Conservation (phyloP, 2,113 vertebrate genomes). For the Rana temporaria region DNA sequence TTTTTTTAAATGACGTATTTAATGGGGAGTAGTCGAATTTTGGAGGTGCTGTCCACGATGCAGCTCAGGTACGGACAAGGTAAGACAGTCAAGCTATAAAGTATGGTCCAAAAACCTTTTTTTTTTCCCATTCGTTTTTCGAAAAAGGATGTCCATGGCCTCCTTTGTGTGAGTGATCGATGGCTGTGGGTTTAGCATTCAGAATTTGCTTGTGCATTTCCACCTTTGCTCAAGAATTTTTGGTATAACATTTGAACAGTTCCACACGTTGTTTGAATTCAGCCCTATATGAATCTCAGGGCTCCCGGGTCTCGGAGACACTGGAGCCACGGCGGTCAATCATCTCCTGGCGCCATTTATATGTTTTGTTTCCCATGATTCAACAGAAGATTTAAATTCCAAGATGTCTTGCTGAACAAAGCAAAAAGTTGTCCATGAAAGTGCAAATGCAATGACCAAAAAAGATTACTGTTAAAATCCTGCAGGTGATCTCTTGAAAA, state of each 20-base stretch:
- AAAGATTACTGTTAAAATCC: slow-evolving; percentile 87
- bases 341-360: slow-evolving; percentile 74
- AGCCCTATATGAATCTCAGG: slow-evolving; percentile 82
- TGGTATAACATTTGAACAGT: slow-evolving; percentile 87
- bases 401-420: slow-evolving; percentile 87
- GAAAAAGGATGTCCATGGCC: slow-evolving; percentile 67
- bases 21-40: slow-evolving; percentile 67
- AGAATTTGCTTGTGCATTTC: slow-evolving; percentile 73
- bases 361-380: slow-evolving; percentile 72
- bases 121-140: slow-evolving; percentile 61
- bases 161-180: slow-evolving; percentile 74
- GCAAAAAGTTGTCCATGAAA: slow-evolving; percentile 88
- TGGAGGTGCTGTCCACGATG: slow-evolving; percentile 58
- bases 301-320: slow-evolving; percentile 70
- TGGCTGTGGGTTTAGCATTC: slow-evolving; percentile 75
- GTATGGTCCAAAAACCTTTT: slow-evolving; percentile 71
- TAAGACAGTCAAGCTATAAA: slow-evolving; percentile 65
- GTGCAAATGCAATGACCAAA: slow-evolving; percentile 87
- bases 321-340: slow-evolving; percentile 74
- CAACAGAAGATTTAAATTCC: slow-evolving; percentile 85
- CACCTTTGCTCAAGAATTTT: slow-evolving; percentile 79
- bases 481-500: slow-evolving; percentile 79
- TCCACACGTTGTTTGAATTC: slow-evolving; percentile 84
- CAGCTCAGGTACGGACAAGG: slow-evolving; percentile 28
- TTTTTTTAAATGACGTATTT: slow-evolving; percentile 26